Base-by-base conservation (phyloP, 2,113 vertebrate genomes). In the Melanerpes formicivorus region DNA sequence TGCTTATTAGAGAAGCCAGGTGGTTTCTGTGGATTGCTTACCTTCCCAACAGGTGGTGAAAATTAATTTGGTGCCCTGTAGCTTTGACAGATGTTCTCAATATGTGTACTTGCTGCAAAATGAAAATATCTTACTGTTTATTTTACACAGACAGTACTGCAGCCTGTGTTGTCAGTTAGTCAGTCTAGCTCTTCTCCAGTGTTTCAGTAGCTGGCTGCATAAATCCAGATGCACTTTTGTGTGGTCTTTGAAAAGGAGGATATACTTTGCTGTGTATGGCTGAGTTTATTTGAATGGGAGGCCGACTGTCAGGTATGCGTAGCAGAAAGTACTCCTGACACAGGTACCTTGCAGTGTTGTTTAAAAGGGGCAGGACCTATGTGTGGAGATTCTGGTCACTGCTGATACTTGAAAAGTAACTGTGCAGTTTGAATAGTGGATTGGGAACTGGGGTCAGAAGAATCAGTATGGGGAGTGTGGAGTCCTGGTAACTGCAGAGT, bases 41-140 rank as follows among this genome's bases (percentile, higher is more conserved):
- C 46, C 18, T 89, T 81, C 52, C 66, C 76, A 55, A 23, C 63
- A 60, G 74, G 54, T 74, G 56, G 30, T 81, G 42, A 88, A 90
- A 95, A 85, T 70, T 55, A 93, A 72, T 92, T 86, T 87, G 29
- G 76, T 87, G 48, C 17, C 87, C 69, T 74, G 72, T 73, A 79
- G 75, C 64, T 95, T 95, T 93, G 74, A 60, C 69, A 93, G 78
- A 19, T 93, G 83, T 79, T 92, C 56, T 25, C 25, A 37, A 54
- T 75, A 52, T 11, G 40, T 23, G 46, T 58, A 21, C 3, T 34
- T 63, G 10, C 3, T 83, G 64, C 30, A 88, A 90, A 87, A 91
- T 75, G 40, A 56, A 82, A 85, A 32, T 58, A 78, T 11, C 52
- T 77, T 80, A 3, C 27, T 87, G 5, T 50, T 21, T 21, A 14